Evolutionary conservation across 1,140 invertebrate species (phyloP).

Genomic region (Pogonomyrmex californicus): DNA sequence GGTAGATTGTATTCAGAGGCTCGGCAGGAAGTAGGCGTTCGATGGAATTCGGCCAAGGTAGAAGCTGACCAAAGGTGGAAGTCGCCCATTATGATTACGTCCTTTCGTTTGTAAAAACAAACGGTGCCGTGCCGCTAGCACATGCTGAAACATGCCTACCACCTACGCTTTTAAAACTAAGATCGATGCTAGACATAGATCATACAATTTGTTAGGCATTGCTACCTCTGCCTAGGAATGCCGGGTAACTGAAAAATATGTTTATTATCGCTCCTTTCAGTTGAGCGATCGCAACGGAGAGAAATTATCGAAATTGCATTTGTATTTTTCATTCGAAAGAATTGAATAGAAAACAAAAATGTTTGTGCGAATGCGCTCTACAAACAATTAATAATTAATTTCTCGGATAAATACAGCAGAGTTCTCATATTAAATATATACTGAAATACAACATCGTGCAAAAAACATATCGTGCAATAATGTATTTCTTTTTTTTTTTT

Average conservation of each 20-base stretch:
- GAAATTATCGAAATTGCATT: background rate
- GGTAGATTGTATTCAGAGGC: slow-evolving; percentile 84
- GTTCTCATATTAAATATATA: background rate
- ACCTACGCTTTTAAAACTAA: slow-evolving; percentile 44
- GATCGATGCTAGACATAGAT: slow-evolving; percentile 23
- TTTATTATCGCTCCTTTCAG: background rate
- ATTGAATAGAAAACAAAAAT: background rate
- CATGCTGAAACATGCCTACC: slow-evolving; percentile 35
- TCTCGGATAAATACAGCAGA: background rate
- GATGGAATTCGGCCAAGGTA: slow-evolving; percentile 86
- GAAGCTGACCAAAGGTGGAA: slow-evolving; percentile 83
- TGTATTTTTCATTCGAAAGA: background rate
- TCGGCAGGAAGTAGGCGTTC: slow-evolving; percentile 86
- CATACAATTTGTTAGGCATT: slow-evolving; percentile 2
- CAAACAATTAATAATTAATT: slow-evolving; percentile 4
- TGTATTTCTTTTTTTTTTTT: no score
- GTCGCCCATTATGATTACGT: slow-evolving; percentile 81
- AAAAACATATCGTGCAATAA: background rate
- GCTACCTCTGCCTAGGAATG: background rate
- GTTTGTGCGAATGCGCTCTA: background rate
- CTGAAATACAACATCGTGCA: background rate
- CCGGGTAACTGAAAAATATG: background rate
- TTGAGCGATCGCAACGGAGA: background rate
- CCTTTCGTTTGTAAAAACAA: slow-evolving; percentile 82
- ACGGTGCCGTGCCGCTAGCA: slow-evolving; percentile 72